phyloP scores from a whole-genome alignment of 2,888 invertebrate species.

The Stegana nigrithorax region DNA sequence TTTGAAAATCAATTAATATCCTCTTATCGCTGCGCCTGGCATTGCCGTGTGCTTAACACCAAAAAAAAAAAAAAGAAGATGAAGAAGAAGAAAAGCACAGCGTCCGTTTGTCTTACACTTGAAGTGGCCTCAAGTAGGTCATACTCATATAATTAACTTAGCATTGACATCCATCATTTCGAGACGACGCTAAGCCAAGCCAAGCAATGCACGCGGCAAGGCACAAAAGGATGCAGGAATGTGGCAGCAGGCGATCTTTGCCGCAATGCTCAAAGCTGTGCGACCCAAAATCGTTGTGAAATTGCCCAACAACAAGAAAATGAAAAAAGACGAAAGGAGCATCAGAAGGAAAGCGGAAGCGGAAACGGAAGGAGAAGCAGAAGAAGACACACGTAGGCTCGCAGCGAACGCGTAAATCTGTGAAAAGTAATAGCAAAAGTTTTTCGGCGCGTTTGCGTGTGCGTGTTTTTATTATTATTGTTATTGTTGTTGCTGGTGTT shows the following conservation, averaged over 20 bases:
- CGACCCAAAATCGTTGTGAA: too few species aligned
- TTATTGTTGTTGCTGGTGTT: too few species aligned
- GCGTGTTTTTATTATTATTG: conserved; percentile 16
- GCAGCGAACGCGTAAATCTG: conserved; percentile 41
- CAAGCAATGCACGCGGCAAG: too few species aligned
- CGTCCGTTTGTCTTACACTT: background rate
- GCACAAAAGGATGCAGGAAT: too few species aligned
- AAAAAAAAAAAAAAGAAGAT: background rate
- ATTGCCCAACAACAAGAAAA: too few species aligned
- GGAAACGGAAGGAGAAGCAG: too few species aligned
- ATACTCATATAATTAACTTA: conserved; percentile 58
- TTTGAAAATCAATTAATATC: conserved; percentile 54
- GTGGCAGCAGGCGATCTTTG: background rate
- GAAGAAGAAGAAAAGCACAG: background rate
- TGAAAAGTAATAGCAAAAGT: conserved; percentile 49
- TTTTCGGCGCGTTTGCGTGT: conserved; percentile 22
- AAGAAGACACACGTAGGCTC: too few species aligned
- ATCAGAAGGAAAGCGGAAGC: too few species aligned
- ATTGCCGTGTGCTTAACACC: background rate
- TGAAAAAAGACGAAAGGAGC: too few species aligned
- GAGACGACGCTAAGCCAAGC: too few species aligned
- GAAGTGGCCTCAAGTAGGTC: background rate
- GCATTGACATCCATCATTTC: conserved; percentile 53
- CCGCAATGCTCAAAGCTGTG: too few species aligned
- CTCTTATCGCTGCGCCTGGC: conserved; percentile 38